Evolutionary conservation across 2,888 invertebrate species (phyloP), one percentile per base, ranked within the genome.

Genomic region (Cryptocheilus praepositus): DNA sequence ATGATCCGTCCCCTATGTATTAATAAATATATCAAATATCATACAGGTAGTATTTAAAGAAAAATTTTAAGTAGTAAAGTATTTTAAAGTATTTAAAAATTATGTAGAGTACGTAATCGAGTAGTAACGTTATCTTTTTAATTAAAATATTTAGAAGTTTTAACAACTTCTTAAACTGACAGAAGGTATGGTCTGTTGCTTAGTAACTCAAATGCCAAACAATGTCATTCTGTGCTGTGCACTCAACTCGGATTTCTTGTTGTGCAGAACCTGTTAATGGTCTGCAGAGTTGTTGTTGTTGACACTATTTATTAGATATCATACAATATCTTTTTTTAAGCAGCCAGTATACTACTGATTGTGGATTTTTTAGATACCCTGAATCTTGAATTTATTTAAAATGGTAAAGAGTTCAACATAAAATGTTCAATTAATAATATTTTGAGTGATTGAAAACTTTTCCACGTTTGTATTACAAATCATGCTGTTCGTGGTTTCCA

Each of bases 101-200:
- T 52, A 21, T 2, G 21, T 52, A 11, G 15, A 18, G 52, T n/a
- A 52, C 21, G 21, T 52, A 5, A n/a, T n/a, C n/a, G n/a, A n/a
- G n/a, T n/a, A n/a, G n/a, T n/a, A n/a, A n/a, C n/a, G n/a, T n/a
- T n/a, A n/a, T n/a, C n/a, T n/a, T n/a, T n/a, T n/a, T n/a, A n/a
- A n/a, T n/a, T n/a, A n/a, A n/a, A n/a, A n/a, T n/a, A 13, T 19
- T 18, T 52, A 4, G 11, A 18, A 52, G 22, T 53, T 15, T 25
- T 7, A n/a, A 15, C 25, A 25, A 7, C 13, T 25, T n/a, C 13
- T 55, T 58, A 7, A 44, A 13, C n/a, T 36, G 22, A 19, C 15
- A 53, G 25, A 53, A 54, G 16, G 18, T 36, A 54, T 11, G 44
- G n/a, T 36, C 53, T 28, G 65, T 65, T 65, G 65, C 65, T 55